phyloP scores from a whole-genome alignment of 2,888 invertebrate species.

The Onchidella celtica region DNA sequence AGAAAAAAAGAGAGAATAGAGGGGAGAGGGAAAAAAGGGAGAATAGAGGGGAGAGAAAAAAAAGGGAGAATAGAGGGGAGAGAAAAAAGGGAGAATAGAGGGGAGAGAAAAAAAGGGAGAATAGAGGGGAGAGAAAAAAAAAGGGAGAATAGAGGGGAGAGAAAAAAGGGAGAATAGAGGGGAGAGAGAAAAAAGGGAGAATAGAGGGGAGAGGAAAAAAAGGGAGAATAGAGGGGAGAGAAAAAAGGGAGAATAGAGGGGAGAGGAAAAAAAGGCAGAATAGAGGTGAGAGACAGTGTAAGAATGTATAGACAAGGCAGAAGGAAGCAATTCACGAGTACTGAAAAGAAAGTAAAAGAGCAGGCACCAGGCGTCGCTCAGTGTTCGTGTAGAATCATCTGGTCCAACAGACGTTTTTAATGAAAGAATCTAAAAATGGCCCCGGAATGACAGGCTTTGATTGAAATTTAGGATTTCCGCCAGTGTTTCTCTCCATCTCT shows the following conservation, averaged over 20 bases:
- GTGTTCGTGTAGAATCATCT: neutral
- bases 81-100: neutral
- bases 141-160: too few species aligned
- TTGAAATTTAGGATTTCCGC: neutral
- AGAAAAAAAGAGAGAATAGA: neutral
- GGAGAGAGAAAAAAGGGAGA: neutral
- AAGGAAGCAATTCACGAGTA: neutral
- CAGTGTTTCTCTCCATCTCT: neutral
- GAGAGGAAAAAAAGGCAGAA: slow-evolving; percentile 16
- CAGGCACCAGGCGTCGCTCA: too few species aligned
- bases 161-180: neutral
- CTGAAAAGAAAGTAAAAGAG: neutral
- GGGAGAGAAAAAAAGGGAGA: neutral
- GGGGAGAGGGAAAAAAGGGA: neutral
- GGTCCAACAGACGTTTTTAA: neutral
- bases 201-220: neutral
- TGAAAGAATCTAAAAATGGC: neutral
- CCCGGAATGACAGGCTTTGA: neutral
- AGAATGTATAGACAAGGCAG: neutral
- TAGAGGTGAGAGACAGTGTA: neutral
- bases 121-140: slow-evolving; percentile 12
- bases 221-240: neutral
- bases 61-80: slow-evolving; percentile 1
- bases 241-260: slow-evolving; percentile 14
- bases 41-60: neutral